These are phyloP conservation scores for Xyrichtys novacula DNA, from an alignment of 2,797 vertebrate genomes.

Conservation along the genomic window DNA sequence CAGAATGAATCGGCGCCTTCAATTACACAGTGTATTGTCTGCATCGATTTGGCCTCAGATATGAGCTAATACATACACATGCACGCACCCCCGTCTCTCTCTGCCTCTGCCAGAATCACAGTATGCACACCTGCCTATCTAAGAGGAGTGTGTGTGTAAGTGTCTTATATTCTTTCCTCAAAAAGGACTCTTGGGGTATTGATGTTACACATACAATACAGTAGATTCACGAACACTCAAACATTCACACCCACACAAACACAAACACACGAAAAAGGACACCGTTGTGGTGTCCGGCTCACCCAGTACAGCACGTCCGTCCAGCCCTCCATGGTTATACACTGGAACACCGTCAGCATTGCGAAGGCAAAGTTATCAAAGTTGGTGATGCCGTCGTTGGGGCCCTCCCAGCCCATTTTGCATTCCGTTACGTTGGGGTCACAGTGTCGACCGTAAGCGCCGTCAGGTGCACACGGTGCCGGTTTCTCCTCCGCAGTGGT, in stretches of 20 bases:
- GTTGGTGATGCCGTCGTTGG: slow-evolving; percentile 98
- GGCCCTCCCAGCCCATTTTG: slow-evolving; percentile 92
- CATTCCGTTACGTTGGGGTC: slow-evolving; percentile 86
- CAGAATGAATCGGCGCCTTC: slow-evolving; percentile 47
- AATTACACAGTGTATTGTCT: slow-evolving; percentile 62
- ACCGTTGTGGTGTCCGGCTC: slow-evolving; percentile 77
- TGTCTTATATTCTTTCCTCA: slow-evolving; percentile 29
- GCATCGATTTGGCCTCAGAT: slow-evolving; percentile 54
- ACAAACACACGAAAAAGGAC: slow-evolving; percentile 11
- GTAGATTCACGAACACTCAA: neutral
- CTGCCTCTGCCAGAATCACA: slow-evolving; percentile 4
- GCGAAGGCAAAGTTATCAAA: slow-evolving; percentile 99
- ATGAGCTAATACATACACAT: slow-evolving; percentile 34
- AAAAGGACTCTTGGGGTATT: slow-evolving; percentile 45
- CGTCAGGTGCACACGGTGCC: slow-evolving; percentile 91
- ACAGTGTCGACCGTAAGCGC: slow-evolving; percentile 94
- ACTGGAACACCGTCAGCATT: slow-evolving; percentile 98
- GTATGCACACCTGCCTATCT: slow-evolving; percentile 24
- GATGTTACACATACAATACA: slow-evolving; percentile 27
- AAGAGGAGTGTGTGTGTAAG: slow-evolving; percentile 19
- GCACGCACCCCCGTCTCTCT: neutral
- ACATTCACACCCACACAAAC: slow-evolving; percentile 2
- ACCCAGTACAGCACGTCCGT: slow-evolving; percentile 98
- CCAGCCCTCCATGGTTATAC: slow-evolving; percentile 99
- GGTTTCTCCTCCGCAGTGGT: slow-evolving; percentile 90